Percentiles rank a stretch among this genome's conserved stretches.
These are phyloP conservation scores for Staurois parvus DNA, from an alignment of 2,797 vertebrate genomes.

Conservation along the genomic window DNA sequence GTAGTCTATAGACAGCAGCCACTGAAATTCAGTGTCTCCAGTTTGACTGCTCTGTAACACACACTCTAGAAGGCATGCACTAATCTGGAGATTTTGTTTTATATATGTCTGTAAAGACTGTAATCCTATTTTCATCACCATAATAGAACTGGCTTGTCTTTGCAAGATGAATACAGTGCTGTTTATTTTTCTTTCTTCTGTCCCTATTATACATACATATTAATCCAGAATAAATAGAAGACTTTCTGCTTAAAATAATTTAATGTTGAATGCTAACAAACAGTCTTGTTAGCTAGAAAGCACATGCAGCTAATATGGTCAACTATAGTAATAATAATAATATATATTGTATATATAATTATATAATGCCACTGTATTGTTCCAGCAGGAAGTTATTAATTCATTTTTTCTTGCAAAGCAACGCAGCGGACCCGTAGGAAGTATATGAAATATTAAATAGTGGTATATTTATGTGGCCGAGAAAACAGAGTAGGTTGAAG, in stretches of 20 bases:
- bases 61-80: slow-evolving; percentile 25
- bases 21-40: neutral
- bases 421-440: neutral
- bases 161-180: neutral
- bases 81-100: slow-evolving; percentile 56
- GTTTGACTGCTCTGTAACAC: slow-evolving; percentile 41
- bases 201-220: too few species aligned
- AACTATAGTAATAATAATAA: neutral
- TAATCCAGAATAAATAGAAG: neutral
- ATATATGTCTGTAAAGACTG: slow-evolving; percentile 50
- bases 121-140: slow-evolving; percentile 53
- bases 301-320: too few species aligned
- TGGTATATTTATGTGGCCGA: neutral
- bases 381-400: too few species aligned
- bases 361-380: too few species aligned
- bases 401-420: too few species aligned
- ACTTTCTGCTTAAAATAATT: neutral
- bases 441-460: neutral
- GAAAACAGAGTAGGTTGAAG: slow-evolving; percentile 9
- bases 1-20: neutral
- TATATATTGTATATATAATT: too few species aligned
- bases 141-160: slow-evolving; percentile 23
- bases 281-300: neutral
- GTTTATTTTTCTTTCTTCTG: neutral
- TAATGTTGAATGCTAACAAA: neutral